Percentiles rank a stretch among this genome's conserved stretches.
Conservation (phyloP, 2,888 invertebrate species). For the Sialis fuliginosa region DNA sequence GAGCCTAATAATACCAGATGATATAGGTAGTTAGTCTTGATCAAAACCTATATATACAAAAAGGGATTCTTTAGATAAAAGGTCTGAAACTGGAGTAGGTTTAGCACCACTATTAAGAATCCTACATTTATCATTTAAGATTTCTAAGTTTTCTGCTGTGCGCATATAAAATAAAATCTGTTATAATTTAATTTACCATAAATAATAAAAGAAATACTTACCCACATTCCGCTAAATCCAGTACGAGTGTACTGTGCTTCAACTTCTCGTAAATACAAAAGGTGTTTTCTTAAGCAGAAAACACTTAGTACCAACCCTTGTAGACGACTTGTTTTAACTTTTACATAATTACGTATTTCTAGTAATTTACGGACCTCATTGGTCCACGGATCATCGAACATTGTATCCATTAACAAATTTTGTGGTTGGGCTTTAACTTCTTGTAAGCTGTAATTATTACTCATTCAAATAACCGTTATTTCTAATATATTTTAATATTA, state of each 20-base stretch:
- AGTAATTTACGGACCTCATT: slow-evolving; percentile 51
- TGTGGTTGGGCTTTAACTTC: slow-evolving; percentile 81
- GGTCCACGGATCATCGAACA: slow-evolving; percentile 79
- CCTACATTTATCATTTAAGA: no score
- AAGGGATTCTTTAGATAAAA: no score
- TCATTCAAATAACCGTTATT: neutral
- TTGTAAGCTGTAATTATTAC: slow-evolving; percentile 42
- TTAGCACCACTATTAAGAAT: neutral
- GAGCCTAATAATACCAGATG: no score
- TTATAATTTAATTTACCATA: no score
- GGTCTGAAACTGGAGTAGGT: neutral
- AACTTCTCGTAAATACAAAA: slow-evolving; percentile 65
- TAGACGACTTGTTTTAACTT: slow-evolving; percentile 61
- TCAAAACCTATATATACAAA: no score
- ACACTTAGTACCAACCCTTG: slow-evolving; percentile 69
- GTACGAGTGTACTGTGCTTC: slow-evolving; percentile 79
- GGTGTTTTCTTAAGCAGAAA: slow-evolving; percentile 60
- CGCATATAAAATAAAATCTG: no score
- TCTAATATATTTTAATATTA: neutral
- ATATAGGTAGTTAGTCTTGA: no score
- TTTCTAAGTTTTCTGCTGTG: no score
- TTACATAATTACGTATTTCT: slow-evolving; percentile 50
- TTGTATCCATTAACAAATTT: slow-evolving; percentile 60
- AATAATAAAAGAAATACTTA: slow-evolving; percentile 26
- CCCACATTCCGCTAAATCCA: slow-evolving; percentile 86